Base-by-base conservation (phyloP, 2,113 vertebrate genomes). In the Heterotis niloticus region DNA sequence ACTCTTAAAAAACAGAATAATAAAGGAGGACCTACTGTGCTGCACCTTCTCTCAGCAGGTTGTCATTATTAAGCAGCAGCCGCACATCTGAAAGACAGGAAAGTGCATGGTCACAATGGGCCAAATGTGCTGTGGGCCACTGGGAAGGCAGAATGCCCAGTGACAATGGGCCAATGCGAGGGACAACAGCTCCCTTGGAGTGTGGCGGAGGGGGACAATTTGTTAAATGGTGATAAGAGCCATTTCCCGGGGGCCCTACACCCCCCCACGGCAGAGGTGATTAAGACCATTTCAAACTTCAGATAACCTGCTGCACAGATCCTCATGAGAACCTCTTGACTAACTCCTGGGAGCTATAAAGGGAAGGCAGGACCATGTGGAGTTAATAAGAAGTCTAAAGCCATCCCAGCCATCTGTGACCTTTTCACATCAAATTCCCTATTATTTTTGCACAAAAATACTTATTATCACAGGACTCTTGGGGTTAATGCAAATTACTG, bases 21-120 rank as follows among this genome's bases (percentile, higher is more conserved):
- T 59, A 57, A 18, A 74, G 12, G 10, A 24, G 29, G 54, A 96
- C 96, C 95, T 92, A 98, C 96, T 99, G 96, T 73, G 97, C 96
- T 81, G 96, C 96, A 87, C 96, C 96, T 92, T 99, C 97, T 91
- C 96, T 95, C 89, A 99, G 96, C 90, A 98, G 96, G 92, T 94
- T 98, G 92, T 99, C 97, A 86, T 99, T 96, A 90, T 96, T 96
- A 87, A 99, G 96, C 86, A 99, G 94, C 91, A 98, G 94, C 76
- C 97, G 96, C 88, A 99, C 97, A 94, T 99, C 97, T 99, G 85
- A 59, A 73, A 75, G 81, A 68, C 80, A 12, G 82, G 81, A 76
- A 75, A 66, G 0, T 44, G 57, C 81, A 65, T 20, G 26, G 26
- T 52, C 14, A 54, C 12, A 79, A 1, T 1, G 26, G 71, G 64